Evolutionary conservation across 2,888 invertebrate species (phyloP), one percentile per base, ranked within the genome.

Genomic region (Pomacea canaliculata): DNA sequence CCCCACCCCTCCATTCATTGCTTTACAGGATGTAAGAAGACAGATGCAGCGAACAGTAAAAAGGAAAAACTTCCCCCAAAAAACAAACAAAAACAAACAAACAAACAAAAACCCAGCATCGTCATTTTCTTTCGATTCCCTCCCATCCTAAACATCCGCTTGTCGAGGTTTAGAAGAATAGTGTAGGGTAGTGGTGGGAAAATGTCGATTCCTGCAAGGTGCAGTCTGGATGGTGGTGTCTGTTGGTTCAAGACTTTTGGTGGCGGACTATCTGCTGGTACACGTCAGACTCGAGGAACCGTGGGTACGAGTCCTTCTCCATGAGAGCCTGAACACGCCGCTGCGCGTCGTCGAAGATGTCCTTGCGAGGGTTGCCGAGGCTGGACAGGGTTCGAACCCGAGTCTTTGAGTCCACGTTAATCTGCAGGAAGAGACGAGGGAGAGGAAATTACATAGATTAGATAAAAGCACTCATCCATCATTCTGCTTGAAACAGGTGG

Each of bases 251-350:
- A 0, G 69, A 74, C 23, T 74, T 74, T 23, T 69, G 69, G 18
- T 69, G 51, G 16, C 69, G 69, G n/a, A 74, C 27, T 46, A 79
- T 63, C 19, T 71, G 91, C 80, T 89, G 86, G 83, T 92, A 93
- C 23, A 92, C 85, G 68, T 92, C 92, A 18, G 92, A 92, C 82
- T 92, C 91, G 27, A 93, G 89, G 85, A 93, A 93, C 69, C 93
- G 88, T 63, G 91, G 89, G 83, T 93, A 93, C 19, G 92, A 92
- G 85, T 93, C 93, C 79, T 92, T 91, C 83, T 92, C 92, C 91
- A 93, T 91, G 70, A 93, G 87, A 13, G 91, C 91, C 83, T 92
- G 92, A 70, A 93, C 92, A 76, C 92, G 88, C 80, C 91, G 89
- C 87, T 93, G 93, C 66, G 93, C 93, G 69, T 89, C 89, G 81